These are phyloP conservation scores for Burhinus bistriatus DNA, from an alignment of 2,113 vertebrate genomes.

Conservation along the genomic window DNA sequence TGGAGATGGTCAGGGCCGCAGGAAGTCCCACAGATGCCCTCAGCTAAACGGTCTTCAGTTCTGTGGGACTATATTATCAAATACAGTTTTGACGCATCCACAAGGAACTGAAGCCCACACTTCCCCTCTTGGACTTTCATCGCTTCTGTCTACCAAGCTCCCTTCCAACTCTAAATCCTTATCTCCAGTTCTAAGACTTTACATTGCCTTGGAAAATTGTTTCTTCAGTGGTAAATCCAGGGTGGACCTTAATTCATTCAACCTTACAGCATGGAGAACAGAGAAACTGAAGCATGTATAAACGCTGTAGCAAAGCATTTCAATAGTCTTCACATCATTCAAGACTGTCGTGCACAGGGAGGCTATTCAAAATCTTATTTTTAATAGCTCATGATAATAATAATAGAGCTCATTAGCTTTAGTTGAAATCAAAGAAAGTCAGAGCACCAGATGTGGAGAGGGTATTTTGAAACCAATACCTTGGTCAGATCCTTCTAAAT, in stretches of 20 bases:
- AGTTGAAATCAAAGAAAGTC: not conserved
- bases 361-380: not conserved
- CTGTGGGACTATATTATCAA: not conserved
- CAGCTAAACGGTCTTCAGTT: not conserved
- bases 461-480: not conserved
- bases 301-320: not conserved
- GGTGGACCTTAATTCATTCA: not conserved
- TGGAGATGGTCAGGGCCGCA: not conserved
- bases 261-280: not conserved
- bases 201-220: not conserved
- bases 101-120: rapidly evolving
- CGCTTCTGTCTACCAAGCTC: not conserved
- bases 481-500: not conserved
- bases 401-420: not conserved
- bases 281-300: not conserved
- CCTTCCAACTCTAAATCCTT: not conserved
- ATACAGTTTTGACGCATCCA: not conserved
- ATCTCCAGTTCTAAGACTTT: not conserved
- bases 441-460: not conserved
- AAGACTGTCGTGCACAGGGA: not conserved
- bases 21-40: not conserved
- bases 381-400: not conserved
- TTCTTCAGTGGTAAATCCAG: not conserved
- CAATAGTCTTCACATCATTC: not conserved
- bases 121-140: not conserved